Evolutionary conservation across 92 coral and sea anemone genomes (phyloP), one percentile per base, ranked within the genome.

Genomic region (Siderastrea radians): DNA sequence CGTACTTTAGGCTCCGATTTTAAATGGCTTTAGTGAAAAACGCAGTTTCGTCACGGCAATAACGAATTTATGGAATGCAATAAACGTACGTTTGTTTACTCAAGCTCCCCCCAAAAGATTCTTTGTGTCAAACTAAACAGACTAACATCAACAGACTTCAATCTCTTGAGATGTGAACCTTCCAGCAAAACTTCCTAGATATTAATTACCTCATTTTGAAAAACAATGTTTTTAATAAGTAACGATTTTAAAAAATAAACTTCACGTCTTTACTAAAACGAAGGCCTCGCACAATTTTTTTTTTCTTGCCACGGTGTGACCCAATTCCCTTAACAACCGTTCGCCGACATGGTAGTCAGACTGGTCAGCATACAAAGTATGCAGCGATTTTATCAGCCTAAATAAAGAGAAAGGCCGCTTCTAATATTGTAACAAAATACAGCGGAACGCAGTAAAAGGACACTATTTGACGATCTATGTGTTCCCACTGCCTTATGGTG

Each of bases 251-350:
- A 55, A 55, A 55, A 55, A 7, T 1, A 3, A 7, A 55, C 61
- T 2, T 55, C 12, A 55, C 8, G 2, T 55, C 12, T 14, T 55
- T 55, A 7, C 61, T 26, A 26, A 26, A 26, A 26, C 38, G 38
- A 26, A 26, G 38, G 38, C 38, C 38, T 26, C 38, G 38, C 38
- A 26, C 38, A 26, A 26, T 1, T 55, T 55, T 55, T 55, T 55
- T 14, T 55, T 55, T 11, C 61, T 11, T 55, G 49, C 26, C 50
- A 74, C 61, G 78, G 26, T 74, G 61, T 61, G 0, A 51, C 19
- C 9, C 61, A 74, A 52, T 50, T 74, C 65, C 65, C 53, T 74
- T 74, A 74, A 74, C 17, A 63, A 74, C 44, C 64, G 47, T 0
- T 51, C 61, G 8, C 5, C 62, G 49, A 74, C 19, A 74, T 48